Evolutionary conservation across 1,140 invertebrate genomes (phyloP), one percentile per base, ranked within the genome.

Genomic region (Procambarus virginalis): DNA sequence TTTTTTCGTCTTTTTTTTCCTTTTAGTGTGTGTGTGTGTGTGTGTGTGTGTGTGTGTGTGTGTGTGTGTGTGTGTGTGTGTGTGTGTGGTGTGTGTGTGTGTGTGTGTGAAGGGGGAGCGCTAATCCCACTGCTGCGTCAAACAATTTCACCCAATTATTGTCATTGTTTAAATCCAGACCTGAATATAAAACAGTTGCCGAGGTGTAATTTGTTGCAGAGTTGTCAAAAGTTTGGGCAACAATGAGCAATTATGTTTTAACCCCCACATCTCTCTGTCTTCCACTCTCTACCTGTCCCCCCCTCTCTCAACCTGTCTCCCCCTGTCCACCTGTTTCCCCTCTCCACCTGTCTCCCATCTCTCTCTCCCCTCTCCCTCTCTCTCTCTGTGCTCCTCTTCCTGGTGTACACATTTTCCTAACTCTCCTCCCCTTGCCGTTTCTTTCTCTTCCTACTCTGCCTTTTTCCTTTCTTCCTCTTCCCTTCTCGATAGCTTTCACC

Each of bases 81-180:
- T 55, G 2, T 5, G 51, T 55, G 51, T 5, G 51, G 51, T 12
- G 51, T 55, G 51, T 17, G 64, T 68, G 14, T 17, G 64, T 2
- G 20, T 2, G 14, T 5, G 12, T 2, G 20, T n/a, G 14, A 2
- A 17, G 14, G 64, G 64, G 64, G 64, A 55, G 51, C 51, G 51
- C 51, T 55, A 55, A 12, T 5, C 51, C 8, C 8, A 55, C 51
- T 8, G 12, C 64, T 68, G 64, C 64, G 5, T 68, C 64, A 68
- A 68, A 68, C 64, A 10, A 68, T 68, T 68, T 73, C 68, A 73
- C 6, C 68, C 68, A 73, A 73, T 73, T 73, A 73, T 73, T 73
- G n/a, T 34, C 68, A 73, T 73, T 73, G 68, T 73, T 73, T 73
- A 73, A 73, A 34, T 20, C n/a, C 68, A 34, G 68, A 34, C 8